These are phyloP conservation scores for Pissodes strobi DNA, from an alignment of 1,140 invertebrate genomes.

Conservation along the genomic window DNA sequence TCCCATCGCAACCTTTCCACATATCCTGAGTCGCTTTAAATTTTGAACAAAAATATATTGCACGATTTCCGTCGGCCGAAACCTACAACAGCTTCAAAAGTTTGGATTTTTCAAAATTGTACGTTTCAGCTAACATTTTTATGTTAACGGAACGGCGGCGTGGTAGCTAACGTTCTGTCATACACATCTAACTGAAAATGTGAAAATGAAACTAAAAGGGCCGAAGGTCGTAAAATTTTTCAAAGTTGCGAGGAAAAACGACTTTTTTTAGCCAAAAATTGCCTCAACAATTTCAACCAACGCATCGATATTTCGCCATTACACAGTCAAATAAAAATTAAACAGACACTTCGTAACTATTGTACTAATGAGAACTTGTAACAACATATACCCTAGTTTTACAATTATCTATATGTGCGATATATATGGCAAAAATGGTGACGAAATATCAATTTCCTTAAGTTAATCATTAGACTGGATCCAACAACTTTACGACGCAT, in stretches of 20 bases:
- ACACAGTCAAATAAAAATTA: conserved; percentile 10
- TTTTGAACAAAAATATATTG: conserved; percentile 16
- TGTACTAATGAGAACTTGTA: conserved; percentile 26
- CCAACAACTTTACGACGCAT: no score
- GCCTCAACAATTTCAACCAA: conserved; percentile 9
- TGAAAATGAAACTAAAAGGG: conserved; percentile 11
- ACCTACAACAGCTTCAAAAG: neutral
- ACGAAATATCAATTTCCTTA: conserved; percentile 11
- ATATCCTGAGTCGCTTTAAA: conserved; percentile 5
- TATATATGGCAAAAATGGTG: conserved; percentile 20
- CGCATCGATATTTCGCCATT: conserved; percentile 15
- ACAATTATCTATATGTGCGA: conserved; percentile 18
- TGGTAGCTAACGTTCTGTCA: no score
- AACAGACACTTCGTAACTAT: conserved; percentile 29
- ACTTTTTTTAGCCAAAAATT: conserved; percentile 23
- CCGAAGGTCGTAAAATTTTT: conserved; percentile 10
- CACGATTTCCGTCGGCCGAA: conserved; percentile 1
- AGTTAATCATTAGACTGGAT: no score
- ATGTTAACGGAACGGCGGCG: neutral
- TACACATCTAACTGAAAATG: conserved; percentile 5
- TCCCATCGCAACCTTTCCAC: conserved; percentile 6
- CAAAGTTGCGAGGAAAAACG: conserved; percentile 8
- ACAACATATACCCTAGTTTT: conserved; percentile 20
- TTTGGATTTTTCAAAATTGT: neutral
- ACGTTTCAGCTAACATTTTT: neutral